Base-by-base conservation (phyloP, 2,888 invertebrate genomes). In the Plusia festucae region DNA sequence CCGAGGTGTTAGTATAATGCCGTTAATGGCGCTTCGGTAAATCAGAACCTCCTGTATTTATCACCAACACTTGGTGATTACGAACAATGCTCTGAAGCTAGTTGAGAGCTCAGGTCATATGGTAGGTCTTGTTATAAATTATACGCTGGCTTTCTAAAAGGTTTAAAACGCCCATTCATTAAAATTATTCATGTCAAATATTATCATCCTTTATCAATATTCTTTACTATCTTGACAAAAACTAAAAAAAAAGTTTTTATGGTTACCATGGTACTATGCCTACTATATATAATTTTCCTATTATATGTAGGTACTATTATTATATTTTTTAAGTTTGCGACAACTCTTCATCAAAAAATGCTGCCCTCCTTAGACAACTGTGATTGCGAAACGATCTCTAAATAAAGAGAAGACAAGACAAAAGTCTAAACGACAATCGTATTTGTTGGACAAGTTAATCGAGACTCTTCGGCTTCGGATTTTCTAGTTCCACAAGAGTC, bases 41-140 rank as follows among this genome's bases (percentile, higher is more conserved):
- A 80, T 83, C 83, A 83, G 76, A 57, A 64, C 52, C 24, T 67
- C 55, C 71, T 61, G 66, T 62, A 72, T 81, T 82, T 82, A 85
- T 79, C 84, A 71, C 68, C 65, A 59, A 44, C 53, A 58, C 20
- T 51, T 40, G 56, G 69, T 76, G 74, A 82, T 79, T 70, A 76
- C 49, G 68, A 70, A 79, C 75, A 68, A 67, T 73, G 34, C 59
- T 66, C 52, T 56, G 30, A 44, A n/a, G 40, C 24, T 30, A 53
- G 60, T 22, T 15, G 32, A 55, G 58, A 60, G 49, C 60, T 65
- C 46, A 16, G n/a, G n/a, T n/a, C n/a, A n/a, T n/a, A n/a, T n/a
- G n/a, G n/a, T n/a, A n/a, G n/a, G n/a, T n/a, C n/a, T n/a, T n/a
- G n/a, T n/a, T n/a, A n/a, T n/a, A n/a, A n/a, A n/a, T n/a, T n/a